Evolutionary conservation across 1,140 invertebrate species (phyloP), one percentile per base, ranked within the genome.

Genomic region (Drosophila auraria): DNA sequence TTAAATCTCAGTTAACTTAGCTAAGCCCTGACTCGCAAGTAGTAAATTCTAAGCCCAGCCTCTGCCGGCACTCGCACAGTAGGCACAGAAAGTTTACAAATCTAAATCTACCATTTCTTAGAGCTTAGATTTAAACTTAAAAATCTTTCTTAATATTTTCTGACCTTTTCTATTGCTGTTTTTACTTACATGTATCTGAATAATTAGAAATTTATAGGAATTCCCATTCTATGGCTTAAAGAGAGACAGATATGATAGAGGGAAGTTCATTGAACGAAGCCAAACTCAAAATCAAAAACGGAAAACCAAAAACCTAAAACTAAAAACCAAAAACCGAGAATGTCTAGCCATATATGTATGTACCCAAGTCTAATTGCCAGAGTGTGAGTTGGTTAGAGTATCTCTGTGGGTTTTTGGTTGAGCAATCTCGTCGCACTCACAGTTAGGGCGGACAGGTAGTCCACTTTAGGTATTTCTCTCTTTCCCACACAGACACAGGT

Each of bases 201-300:
- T 87, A 87, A 75, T 87, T 87, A 65, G 78, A 78, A 54, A 81
- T 81, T 74, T 65, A 82, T 81, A 81, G 56, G 56, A 58, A 57
- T 45, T 72, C 42, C 51, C 27, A 44, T 79, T 78, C 86, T 64
- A 60, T 71, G 64, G 68, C 80, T 64, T 59, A 65, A 40, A 66
- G 33, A 70, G 38, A 17, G 30, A 2, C 5, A n/a, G 11, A 47
- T 23, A n/a, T 36, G n/a, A 59, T 38, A 42, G 30, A 27, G 53
- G n/a, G 14, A 78, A 74, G 84, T 89, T 87, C 83, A 89, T 72
- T 87, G 83, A 87, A 89, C 81, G 53, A 60, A 56, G 47, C 60
- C 51, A 59, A 76, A 64, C 61, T 66, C 57, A 60, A 57, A 78
- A 78, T 45, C 54, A 60, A 78, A 75, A 58, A 56, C 72, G 42